A percentile compares a stretch with the other conserved stretches of the same genome.
phyloP scores from a whole-genome alignment of 2,888 invertebrate species.

The Eledone cirrhosa region DNA sequence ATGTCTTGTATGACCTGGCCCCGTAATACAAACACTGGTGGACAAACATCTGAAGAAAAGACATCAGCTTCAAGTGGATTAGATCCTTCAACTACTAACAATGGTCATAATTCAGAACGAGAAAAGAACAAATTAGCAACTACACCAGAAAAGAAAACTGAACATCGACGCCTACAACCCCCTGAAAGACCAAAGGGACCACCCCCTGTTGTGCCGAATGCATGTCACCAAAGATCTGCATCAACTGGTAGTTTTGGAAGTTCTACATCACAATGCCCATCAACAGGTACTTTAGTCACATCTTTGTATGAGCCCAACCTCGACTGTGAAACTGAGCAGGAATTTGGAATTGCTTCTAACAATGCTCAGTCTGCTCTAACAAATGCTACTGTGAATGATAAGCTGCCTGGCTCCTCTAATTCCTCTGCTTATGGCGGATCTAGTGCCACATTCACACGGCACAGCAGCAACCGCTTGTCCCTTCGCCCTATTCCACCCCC shows the following conservation, averaged over 20 bases:
- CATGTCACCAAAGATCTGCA: conserved; percentile 53
- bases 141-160: neutral
- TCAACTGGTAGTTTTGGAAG: conserved; percentile 46
- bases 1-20: conserved; percentile 23
- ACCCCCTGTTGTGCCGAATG: conserved; percentile 43
- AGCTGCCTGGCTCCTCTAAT: conserved; percentile 34
- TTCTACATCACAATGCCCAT: neutral
- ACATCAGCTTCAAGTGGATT: neutral
- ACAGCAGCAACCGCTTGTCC: conserved; percentile 43
- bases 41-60: neutral
- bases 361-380: conserved; percentile 5
- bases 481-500: conserved; percentile 50
- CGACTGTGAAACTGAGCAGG: neutral
- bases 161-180: conserved; percentile 26
- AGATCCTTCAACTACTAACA: neutral
- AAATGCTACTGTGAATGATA: conserved; percentile 16
- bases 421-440: neutral
- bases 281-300: conserved; percentile 4
- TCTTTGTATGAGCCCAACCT: neutral
- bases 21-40: neutral
- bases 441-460: conserved; percentile 37
- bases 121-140: neutral
- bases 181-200: conserved; percentile 53
- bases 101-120: neutral
- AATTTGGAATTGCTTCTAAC: conserved; percentile 3